Percentiles rank a stretch among this genome's conserved stretches.
Conservation (phyloP, 2,113 vertebrate species). For the Xerus inauris region DNA sequence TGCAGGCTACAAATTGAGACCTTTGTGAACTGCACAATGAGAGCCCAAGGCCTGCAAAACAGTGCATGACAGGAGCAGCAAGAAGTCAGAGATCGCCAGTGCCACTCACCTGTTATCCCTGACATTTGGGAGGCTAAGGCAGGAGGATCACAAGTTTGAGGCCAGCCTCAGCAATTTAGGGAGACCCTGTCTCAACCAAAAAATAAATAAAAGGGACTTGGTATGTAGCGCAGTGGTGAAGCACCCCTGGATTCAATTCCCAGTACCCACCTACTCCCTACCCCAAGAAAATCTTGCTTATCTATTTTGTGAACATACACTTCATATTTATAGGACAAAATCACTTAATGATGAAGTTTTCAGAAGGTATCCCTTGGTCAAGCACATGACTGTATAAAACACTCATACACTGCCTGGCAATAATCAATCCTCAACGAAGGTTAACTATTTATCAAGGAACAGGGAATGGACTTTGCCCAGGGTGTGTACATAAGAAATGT, state of each 20-base stretch:
- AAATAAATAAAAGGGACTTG: not conserved
- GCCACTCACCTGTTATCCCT: not conserved
- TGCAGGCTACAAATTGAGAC: no score
- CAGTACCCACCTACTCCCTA: not conserved
- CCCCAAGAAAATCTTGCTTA: not conserved
- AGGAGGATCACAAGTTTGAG: not conserved
- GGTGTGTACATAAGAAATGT: not conserved
- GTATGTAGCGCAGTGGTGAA: not conserved
- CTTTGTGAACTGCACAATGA: not conserved
- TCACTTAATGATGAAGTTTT: not conserved
- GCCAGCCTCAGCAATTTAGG: not conserved
- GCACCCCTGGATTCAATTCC: not conserved
- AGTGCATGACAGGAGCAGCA: not conserved
- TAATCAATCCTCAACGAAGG: not conserved
- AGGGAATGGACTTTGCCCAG: not conserved
- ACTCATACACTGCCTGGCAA: not conserved
- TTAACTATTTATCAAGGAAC: not conserved
- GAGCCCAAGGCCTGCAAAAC: no score
- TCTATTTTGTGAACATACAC: not conserved
- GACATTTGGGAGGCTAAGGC: not conserved
- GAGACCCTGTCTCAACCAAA: not conserved
- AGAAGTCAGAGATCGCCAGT: not conserved
- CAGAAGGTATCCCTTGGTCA: not conserved
- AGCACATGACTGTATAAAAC: not conserved
- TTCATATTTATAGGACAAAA: not conserved